Evolutionary conservation across 2,113 vertebrate genomes (phyloP).

Genomic region (Bos indicus): DNA sequence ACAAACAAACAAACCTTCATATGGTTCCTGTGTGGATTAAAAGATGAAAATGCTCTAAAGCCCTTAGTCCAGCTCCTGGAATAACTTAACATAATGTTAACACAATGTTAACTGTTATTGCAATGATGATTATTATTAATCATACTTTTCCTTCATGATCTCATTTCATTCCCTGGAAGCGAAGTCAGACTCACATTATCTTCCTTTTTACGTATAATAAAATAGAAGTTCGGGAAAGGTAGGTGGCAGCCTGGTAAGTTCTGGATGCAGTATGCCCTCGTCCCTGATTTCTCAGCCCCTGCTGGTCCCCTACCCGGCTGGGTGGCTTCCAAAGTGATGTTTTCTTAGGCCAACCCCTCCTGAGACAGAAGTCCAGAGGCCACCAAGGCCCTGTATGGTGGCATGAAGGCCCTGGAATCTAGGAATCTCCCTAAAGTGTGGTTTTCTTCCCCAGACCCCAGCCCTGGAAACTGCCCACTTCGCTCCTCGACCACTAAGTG

Average conservation of each 20-base stretch:
- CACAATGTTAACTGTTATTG: neutral
- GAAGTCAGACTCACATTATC: neutral
- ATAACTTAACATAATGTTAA: neutral
- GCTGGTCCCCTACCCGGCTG: neutral
- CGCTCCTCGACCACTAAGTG: neutral
- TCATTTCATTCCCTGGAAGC: neutral
- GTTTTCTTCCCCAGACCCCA: neutral
- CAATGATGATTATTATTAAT: neutral
- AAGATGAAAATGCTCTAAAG: neutral
- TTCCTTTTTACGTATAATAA: neutral
- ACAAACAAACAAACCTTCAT: neutral
- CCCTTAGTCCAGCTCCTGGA: neutral
- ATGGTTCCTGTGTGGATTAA: neutral
- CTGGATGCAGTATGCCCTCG: neutral
- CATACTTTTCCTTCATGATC: neutral
- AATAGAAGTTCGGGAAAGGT: neutral
- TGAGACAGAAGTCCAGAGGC: neutral
- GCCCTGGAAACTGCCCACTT: neutral
- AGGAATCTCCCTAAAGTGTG: neutral
- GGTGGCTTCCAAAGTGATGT: neutral
- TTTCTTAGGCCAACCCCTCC: neutral
- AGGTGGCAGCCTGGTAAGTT: neutral
- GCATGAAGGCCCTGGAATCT: fast-evolving
- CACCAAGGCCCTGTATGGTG: fast-evolving
- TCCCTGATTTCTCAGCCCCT: neutral